Evolutionary conservation across 2,797 vertebrate genomes (phyloP).

Genomic region (Poliocrania exsul): DNA sequence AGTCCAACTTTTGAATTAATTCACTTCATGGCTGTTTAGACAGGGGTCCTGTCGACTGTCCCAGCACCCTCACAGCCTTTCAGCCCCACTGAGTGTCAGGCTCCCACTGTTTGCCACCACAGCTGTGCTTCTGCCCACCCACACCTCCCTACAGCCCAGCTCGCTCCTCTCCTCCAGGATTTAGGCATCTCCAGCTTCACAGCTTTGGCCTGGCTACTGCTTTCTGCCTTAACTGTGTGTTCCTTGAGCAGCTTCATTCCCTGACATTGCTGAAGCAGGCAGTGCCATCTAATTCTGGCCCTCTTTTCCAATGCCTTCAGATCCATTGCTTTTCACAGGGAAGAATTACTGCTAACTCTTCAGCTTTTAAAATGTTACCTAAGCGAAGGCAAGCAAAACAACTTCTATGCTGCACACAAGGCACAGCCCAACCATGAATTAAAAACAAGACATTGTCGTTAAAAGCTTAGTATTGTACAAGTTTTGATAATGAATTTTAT

Average conservation of each 20-base stretch:
- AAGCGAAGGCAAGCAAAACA: not conserved
- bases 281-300: not conserved
- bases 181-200: not conserved
- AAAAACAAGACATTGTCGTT: not conserved
- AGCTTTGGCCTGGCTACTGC: not conserved
- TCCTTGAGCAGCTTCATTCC: not conserved
- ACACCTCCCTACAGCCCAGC: not conserved
- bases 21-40: not conserved
- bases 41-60: not conserved
- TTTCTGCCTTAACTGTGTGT: not conserved
- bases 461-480: not conserved
- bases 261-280: not conserved
- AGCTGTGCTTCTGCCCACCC: not conserved
- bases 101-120: not conserved
- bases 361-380: not conserved
- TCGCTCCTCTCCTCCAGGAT: not conserved
- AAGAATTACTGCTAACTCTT: not conserved
- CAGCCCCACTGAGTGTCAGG: not conserved
- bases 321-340: not conserved
- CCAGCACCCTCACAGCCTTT: not conserved
- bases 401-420: not conserved
- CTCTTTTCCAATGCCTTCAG: not conserved
- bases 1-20: not conserved
- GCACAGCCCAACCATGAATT: not conserved
- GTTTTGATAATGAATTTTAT: not conserved